Base-by-base conservation (phyloP, 2,797 vertebrate species). In the Bovichtus variegatus region DNA sequence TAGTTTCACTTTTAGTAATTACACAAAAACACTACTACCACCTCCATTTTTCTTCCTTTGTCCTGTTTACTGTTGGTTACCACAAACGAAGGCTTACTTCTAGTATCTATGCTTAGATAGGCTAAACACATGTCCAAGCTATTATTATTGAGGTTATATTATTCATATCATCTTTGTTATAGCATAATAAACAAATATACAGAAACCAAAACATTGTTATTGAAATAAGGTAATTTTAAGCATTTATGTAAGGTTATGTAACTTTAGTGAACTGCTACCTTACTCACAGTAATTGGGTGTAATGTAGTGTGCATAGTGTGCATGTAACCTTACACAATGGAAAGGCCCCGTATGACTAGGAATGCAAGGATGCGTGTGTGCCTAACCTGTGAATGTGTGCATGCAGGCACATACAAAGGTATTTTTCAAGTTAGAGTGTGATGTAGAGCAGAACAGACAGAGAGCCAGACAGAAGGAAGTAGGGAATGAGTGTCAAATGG, bases 401-500 rank as follows among this genome's bases (percentile, higher is more conserved):
- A 70, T 65, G 86, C 66, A 67, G 29, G 44, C 76, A 82, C 75
- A 81, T 66, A 67, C 70, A 83, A 82, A 87, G 88, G 86, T 87
- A 74, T 71, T 79, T 87, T 86, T 84, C 58, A 83, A 76, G 83
- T 74, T 75, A 49, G 60, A 50, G 74, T 71, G 86, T 87, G 89
- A 87, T 86, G 71, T 73, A 81, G 88, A 92, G 83, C 87, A 83
- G 86, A 92, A 82, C 70, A 87, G 82, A 84, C 81, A 79, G 71
- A 78, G 78, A 80, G 76, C 49, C 62, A 76, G 81, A 80, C 77
- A 50, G 61, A 71, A 38, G 79, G 73, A 87, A 87, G 81, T 34
- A 63, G 76, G 78, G 82, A 89, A 85, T 47, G 75, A 86, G 60
- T 79, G 85, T 86, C 79, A 79, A 80, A 82, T 73, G 74, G 60